Conservation (phyloP, 2,888 invertebrate genomes). For the Patella ulyssiponensis region DNA sequence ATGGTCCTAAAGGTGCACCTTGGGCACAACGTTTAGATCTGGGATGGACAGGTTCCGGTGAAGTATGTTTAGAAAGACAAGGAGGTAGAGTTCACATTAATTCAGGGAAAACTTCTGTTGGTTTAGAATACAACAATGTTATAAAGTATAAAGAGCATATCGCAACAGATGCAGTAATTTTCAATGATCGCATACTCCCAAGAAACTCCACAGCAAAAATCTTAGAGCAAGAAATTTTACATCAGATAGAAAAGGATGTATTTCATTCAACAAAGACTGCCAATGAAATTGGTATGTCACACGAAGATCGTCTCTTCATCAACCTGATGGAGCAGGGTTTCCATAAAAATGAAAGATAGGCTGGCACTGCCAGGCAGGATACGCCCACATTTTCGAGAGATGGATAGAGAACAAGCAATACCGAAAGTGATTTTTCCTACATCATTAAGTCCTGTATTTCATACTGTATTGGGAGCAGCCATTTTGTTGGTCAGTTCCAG, state of each 20-base stretch:
- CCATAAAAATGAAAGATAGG: too few relatives aligned
- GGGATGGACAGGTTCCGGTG: not conserved
- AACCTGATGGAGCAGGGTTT: not conserved
- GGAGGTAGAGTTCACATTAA: constrained; percentile 4
- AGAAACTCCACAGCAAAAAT: not conserved
- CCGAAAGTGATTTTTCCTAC: too few relatives aligned
- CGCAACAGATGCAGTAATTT: not conserved
- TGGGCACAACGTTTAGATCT: constrained; percentile 3
- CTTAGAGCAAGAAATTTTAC: not conserved
- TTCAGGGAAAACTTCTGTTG: not conserved
- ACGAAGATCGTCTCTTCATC: not conserved
- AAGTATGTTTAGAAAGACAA: not conserved
- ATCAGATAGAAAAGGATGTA: not conserved
- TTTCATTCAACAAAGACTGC: not conserved
- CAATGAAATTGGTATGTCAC: not conserved
- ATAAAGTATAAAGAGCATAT: not conserved
- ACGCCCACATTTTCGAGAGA: too few relatives aligned
- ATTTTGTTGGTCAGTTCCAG: too few relatives aligned
- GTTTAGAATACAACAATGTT: not conserved
- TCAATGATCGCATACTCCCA: too few relatives aligned
- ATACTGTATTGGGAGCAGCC: too few relatives aligned
- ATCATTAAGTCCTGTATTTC: too few relatives aligned
- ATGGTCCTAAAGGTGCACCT: constrained; percentile 2
- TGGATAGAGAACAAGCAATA: too few relatives aligned
- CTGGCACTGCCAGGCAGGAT: too few relatives aligned